A percentile compares a stretch with the other conserved stretches of the same genome.
These are phyloP conservation scores for Cricetomys ansorgei DNA, from an alignment of 2,113 vertebrate species.

Conservation along the genomic window DNA sequence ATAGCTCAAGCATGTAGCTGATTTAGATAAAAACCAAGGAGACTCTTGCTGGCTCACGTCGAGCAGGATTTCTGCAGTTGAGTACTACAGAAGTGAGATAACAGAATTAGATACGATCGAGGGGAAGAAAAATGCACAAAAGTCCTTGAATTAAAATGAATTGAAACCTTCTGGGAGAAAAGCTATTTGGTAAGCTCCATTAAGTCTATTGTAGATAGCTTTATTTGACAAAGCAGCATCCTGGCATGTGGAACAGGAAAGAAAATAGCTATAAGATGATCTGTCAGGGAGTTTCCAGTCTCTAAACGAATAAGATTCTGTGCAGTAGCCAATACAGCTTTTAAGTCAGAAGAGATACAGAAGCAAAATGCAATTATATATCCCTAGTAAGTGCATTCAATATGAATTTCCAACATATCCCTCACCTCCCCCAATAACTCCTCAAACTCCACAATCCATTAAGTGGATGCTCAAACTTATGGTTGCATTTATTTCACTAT, in stretches of 20 bases:
- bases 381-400: conserved; percentile 66
- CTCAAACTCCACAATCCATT: conserved; percentile 68
- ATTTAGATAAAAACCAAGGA: conserved; percentile 60
- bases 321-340: conserved; percentile 69
- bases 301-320: conserved; percentile 73
- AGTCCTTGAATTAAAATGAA: conserved; percentile 82
- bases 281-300: conserved; percentile 76
- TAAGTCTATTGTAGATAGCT: conserved; percentile 82
- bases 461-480: conserved; percentile 66
- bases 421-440: conserved; percentile 20
- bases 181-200: conserved; percentile 82
- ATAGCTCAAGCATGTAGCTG: conserved; percentile 63
- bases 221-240: conserved; percentile 82
- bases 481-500: conserved; percentile 37
- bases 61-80: conserved; percentile 64
- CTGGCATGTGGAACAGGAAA: conserved; percentile 79
- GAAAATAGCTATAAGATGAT: conserved; percentile 82
- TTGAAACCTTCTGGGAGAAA: conserved; percentile 82
- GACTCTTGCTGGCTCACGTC: conserved; percentile 18
- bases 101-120: conserved; percentile 77
- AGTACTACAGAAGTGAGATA: conserved; percentile 73
- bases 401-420: conserved; percentile 63
- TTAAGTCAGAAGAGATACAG: conserved; percentile 76
- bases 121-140: conserved; percentile 77
- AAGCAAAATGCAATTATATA: conserved; percentile 79